These are phyloP conservation scores for Melanocharis versteri DNA, from an alignment of 2,113 vertebrate species.

Conservation along the genomic window DNA sequence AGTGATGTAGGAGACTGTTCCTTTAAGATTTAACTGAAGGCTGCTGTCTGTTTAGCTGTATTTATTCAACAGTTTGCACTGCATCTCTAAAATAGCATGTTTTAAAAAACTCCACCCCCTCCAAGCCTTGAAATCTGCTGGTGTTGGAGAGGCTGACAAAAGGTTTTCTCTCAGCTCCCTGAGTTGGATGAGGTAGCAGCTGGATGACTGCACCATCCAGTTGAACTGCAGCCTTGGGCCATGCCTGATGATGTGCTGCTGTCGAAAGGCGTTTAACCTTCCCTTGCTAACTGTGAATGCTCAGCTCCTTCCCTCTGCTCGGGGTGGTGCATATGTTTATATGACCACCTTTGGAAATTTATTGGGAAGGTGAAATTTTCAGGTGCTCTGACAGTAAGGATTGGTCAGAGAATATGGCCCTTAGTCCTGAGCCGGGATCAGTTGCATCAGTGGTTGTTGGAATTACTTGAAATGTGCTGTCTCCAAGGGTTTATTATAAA, in stretches of 20 bases:
- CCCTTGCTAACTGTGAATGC: not conserved
- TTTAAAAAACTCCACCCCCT: not conserved
- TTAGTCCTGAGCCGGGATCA: not conserved
- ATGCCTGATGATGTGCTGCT: not conserved
- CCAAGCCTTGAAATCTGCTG: not conserved
- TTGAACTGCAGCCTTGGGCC: not conserved
- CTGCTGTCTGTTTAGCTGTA: not conserved
- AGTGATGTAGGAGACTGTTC: not conserved
- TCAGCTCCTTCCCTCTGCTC: not conserved
- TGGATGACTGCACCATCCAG: not conserved
- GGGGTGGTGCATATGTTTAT: not conserved
- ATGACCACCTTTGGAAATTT: not conserved
- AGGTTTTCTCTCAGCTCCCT: not conserved
- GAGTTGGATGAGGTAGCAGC: not conserved
- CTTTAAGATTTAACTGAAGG: not conserved
- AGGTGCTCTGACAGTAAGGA: not conserved
- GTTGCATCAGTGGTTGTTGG: not conserved
- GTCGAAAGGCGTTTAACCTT: not conserved
- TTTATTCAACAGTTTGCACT: not conserved
- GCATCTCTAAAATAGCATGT: not conserved
- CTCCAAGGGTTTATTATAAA: not conserved
- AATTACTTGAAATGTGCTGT: not conserved
- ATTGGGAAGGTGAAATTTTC: not conserved
- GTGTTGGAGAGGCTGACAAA: not conserved
- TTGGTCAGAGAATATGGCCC: not conserved